Conservation (phyloP, 2,797 vertebrate genomes). For the Oceanodroma leucorhoa region DNA sequence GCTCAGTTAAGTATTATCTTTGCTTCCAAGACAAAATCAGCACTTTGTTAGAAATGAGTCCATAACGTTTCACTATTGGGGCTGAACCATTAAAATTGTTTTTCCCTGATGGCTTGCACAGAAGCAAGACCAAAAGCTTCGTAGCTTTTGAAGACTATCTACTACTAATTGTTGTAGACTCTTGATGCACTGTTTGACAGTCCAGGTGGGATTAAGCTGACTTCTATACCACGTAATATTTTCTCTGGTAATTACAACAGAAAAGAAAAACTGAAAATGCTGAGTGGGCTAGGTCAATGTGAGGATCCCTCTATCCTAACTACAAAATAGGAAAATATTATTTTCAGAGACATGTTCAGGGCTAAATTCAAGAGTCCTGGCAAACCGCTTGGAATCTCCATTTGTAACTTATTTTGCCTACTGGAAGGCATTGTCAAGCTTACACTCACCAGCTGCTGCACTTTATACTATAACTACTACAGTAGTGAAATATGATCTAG, state of each 20-base stretch:
- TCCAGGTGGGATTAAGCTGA: neutral
- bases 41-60: neutral
- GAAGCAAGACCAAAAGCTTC: neutral
- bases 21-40: neutral
- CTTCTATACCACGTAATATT: neutral
- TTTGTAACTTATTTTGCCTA: neutral
- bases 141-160: neutral
- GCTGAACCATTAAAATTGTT: neutral
- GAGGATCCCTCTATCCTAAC: neutral
- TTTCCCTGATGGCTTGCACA: neutral
- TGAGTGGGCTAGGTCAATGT: neutral
- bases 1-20: neutral
- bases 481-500: neutral
- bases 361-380: neutral
- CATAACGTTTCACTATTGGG: neutral
- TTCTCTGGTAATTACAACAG: neutral
- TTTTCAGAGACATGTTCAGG: neutral
- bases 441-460: neutral
- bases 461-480: neutral
- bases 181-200: neutral
- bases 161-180: neutral
- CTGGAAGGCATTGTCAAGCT: neutral
- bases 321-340: neutral
- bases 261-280: neutral
- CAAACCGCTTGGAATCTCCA: neutral